phyloP scores from a whole-genome alignment of 2,888 invertebrate genomes.

The Acanthosepion lycidas region DNA sequence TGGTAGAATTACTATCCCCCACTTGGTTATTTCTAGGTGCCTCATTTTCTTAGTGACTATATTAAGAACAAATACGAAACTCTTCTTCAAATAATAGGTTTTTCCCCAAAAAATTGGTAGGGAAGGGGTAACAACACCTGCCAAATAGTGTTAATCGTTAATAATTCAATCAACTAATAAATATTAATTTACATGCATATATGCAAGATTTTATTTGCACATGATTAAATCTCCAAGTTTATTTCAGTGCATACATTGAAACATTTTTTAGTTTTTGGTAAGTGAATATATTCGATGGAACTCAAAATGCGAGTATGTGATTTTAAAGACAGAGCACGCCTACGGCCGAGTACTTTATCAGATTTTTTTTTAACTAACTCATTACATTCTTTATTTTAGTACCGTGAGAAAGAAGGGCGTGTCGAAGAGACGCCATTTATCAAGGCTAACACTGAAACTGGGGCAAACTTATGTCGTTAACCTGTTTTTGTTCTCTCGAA shows the following conservation, averaged over 20 bases:
- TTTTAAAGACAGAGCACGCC: background rate
- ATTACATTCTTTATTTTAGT: background rate
- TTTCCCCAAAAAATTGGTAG: too few species aligned
- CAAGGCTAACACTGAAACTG: background rate
- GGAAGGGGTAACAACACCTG: too few species aligned
- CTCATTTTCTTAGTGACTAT: too few species aligned
- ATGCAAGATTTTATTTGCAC: too few species aligned
- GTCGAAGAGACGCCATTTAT: background rate
- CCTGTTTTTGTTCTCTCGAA: background rate
- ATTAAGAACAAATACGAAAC: too few species aligned
- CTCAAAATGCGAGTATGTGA: background rate
- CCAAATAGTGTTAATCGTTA: too few species aligned
- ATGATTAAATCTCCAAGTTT: background rate
- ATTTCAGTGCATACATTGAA: background rate
- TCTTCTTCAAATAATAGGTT: too few species aligned
- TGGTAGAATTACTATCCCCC: too few species aligned
- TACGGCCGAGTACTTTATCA: background rate
- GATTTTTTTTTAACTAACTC: background rate
- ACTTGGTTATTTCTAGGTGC: too few species aligned
- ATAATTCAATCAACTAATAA: too few species aligned
- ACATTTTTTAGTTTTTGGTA: background rate
- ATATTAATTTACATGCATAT: too few species aligned
- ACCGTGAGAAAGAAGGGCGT: background rate
- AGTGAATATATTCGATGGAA: background rate
- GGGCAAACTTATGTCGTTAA: background rate